These are phyloP conservation scores for Bucorvus abyssinicus DNA, from an alignment of 2,797 vertebrate species.

Conservation along the genomic window DNA sequence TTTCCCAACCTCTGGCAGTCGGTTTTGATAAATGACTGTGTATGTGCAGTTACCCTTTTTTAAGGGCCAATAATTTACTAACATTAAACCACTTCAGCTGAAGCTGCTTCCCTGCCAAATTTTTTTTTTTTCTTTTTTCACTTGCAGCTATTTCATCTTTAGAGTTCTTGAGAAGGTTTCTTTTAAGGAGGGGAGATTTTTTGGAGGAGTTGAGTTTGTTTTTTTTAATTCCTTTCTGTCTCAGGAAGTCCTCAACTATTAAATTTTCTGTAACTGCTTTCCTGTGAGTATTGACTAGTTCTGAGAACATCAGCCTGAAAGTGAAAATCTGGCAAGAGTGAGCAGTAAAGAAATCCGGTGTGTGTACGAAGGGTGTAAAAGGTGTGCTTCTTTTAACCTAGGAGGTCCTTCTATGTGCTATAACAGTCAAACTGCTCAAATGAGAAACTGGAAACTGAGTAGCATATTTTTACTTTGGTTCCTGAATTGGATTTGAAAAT, in stretches of 20 bases:
- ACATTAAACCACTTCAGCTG: background rate
- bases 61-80: background rate
- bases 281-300: background rate
- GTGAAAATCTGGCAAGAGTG: background rate
- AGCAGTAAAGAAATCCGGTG: background rate
- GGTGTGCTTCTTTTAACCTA: background rate
- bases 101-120: background rate
- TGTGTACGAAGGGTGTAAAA: background rate
- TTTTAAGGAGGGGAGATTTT: background rate
- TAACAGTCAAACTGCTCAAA: background rate
- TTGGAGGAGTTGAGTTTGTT: background rate
- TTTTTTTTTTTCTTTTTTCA: background rate
- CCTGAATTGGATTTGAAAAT: background rate
- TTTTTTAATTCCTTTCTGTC: background rate
- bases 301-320: background rate
- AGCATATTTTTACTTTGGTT: background rate
- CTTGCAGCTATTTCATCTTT: background rate
- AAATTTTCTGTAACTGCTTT: background rate
- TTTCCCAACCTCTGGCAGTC: background rate
- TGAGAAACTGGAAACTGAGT: background rate
- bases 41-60: background rate
- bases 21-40: background rate
- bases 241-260: background rate
- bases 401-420: background rate
- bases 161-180: background rate